Percentiles rank a stretch among this genome's conserved stretches.
Conservation (phyloP, 2,113 vertebrate genomes). For the Cromileptes altivelis region DNA sequence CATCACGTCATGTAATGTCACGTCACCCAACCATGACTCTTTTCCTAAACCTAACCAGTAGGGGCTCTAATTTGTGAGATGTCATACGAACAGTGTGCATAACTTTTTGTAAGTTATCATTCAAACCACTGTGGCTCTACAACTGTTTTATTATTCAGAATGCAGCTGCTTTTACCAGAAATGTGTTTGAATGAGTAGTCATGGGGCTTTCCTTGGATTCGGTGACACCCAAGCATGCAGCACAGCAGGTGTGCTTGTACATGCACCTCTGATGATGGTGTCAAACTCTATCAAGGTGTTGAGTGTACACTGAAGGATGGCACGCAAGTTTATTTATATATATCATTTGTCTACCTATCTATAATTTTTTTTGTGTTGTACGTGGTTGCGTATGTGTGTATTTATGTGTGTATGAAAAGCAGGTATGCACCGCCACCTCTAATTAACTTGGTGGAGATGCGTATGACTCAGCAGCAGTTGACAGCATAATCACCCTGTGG, state of each 20-base stretch:
- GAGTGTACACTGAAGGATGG: slow-evolving; percentile 53
- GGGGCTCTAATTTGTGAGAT: too few species aligned
- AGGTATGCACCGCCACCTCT: slow-evolving; percentile 77
- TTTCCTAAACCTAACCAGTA: too few species aligned
- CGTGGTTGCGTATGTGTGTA: slow-evolving; percentile 29
- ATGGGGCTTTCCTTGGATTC: slow-evolving; percentile 42
- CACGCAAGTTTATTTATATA: slow-evolving; percentile 79
- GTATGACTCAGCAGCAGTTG: slow-evolving; percentile 80
- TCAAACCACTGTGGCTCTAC: background rate
- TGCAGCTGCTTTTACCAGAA: slow-evolving; percentile 3
- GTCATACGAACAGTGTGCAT: too few species aligned
- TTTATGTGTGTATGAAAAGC: slow-evolving; percentile 52
- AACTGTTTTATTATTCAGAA: slow-evolving; percentile 9
- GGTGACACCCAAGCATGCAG: slow-evolving; percentile 25
- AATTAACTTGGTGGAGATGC: slow-evolving; percentile 78
- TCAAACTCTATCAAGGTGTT: slow-evolving; percentile 58
- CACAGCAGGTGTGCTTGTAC: slow-evolving; percentile 35
- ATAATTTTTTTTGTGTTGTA: slow-evolving; percentile 49
- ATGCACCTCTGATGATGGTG: slow-evolving; percentile 35
- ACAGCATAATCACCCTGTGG: slow-evolving; percentile 79
- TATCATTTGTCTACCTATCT: slow-evolving; percentile 56
- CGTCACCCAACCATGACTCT: too few species aligned
- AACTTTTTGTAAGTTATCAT: too few species aligned
- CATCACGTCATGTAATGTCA: too few species aligned
- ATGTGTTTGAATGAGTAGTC: background rate